phyloP scores from a whole-genome alignment of 2,113 vertebrate species.

The Rhinoderma darwinii region DNA sequence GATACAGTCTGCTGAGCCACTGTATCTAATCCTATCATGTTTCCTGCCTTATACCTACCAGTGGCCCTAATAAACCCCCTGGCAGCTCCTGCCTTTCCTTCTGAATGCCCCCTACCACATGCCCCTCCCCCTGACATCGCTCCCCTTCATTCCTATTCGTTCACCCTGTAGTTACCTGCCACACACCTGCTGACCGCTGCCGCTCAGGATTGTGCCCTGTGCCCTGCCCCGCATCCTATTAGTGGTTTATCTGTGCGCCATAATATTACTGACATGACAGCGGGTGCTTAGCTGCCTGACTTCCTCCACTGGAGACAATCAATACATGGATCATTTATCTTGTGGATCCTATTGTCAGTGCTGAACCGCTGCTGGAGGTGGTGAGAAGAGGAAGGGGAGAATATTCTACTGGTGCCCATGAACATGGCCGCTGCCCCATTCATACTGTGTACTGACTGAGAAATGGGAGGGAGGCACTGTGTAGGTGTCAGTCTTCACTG shows the following conservation, averaged over 20 bases:
- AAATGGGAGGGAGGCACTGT: no score
- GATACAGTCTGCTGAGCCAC: no score
- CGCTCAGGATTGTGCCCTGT: not conserved
- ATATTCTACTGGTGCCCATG: not conserved
- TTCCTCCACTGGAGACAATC: not conserved
- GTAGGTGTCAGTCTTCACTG: not conserved
- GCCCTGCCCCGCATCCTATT: not conserved
- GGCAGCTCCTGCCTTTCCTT: no score
- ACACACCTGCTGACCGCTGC: not conserved
- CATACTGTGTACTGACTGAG: no score
- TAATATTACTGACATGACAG: not conserved
- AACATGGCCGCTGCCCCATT: not conserved
- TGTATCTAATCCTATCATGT: no score
- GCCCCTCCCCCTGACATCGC: not conserved
- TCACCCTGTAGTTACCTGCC: not conserved
- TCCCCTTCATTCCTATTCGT: not conserved
- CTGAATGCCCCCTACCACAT: no score
- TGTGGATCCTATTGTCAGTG: not conserved
- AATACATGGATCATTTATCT: not conserved
- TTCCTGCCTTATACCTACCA: no score
- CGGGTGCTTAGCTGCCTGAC: no score
- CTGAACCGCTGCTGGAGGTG: not conserved
- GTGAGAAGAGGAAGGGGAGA: not conserved
- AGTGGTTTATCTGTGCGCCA: no score
- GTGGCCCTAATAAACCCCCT: no score